Conservation (phyloP, 2,888 invertebrate species). For the Temnothorax rugatulus region DNA sequence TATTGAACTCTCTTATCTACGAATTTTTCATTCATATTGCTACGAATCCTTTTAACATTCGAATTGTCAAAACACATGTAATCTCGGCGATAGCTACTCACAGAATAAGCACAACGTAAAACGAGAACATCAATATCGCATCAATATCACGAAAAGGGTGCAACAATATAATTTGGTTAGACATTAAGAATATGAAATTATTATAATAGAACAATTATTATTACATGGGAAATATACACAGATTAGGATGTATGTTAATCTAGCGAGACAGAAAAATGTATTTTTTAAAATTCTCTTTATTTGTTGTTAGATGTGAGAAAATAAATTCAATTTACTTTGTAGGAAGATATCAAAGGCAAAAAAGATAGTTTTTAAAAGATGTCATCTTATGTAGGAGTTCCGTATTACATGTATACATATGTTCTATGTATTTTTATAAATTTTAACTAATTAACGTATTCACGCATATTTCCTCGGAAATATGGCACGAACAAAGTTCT, state of each 20-base stretch:
- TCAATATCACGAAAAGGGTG: background rate
- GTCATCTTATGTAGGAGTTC: background rate
- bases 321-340: background rate
- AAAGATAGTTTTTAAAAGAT: background rate
- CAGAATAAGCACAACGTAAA: conserved; percentile 1
- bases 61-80: background rate
- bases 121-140: background rate
- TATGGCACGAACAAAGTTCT: background rate
- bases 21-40: background rate
- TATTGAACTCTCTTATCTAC: background rate
- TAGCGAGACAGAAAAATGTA: background rate
- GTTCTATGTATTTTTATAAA: background rate
- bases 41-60: background rate
- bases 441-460: background rate
- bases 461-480: background rate
- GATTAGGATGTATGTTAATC: background rate
- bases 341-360: background rate
- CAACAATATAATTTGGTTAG: background rate
- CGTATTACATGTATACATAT: background rate
- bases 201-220: conserved; percentile 11
- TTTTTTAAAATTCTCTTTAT: background rate
- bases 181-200: background rate
- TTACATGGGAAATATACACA: background rate
- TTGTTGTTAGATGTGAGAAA: background rate
- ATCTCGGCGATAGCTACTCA: background rate